Conservation (phyloP, 2,888 invertebrate genomes). For the Athalia rosae region DNA sequence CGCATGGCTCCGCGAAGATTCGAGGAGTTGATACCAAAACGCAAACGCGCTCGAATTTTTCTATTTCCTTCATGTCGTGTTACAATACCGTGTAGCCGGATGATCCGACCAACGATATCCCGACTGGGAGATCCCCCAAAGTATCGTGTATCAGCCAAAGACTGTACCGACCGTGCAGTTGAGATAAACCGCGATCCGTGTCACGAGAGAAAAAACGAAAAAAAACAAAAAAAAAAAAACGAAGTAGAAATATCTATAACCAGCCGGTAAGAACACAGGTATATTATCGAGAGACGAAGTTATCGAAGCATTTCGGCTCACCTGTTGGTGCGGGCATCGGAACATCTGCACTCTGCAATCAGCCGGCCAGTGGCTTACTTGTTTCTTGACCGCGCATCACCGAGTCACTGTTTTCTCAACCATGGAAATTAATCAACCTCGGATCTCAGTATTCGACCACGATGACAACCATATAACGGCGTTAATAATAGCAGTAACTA, state of each 20-base stretch:
- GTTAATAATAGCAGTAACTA: background rate
- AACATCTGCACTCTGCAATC: constrained; percentile 57
- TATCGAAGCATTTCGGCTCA: constrained; percentile 70
- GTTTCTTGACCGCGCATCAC: constrained; percentile 65
- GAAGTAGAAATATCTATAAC: too few relatives aligned
- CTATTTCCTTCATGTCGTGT: too few relatives aligned
- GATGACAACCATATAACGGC: background rate
- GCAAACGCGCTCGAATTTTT: background rate
- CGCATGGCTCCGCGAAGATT: constrained; percentile 33
- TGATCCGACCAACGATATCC: too few relatives aligned
- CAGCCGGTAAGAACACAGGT: background rate
- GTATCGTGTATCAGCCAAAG: too few relatives aligned
- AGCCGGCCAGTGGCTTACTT: constrained; percentile 58
- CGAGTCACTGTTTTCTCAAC: constrained; percentile 66
- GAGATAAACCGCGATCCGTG: too few relatives aligned
- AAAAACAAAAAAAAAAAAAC: too few relatives aligned
- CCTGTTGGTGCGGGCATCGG: constrained; percentile 60
- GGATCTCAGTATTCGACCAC: constrained; percentile 48
- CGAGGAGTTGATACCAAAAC: constrained; percentile 24
- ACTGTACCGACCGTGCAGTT: too few relatives aligned
- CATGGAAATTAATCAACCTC: constrained; percentile 72
- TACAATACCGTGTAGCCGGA: too few relatives aligned
- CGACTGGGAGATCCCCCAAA: too few relatives aligned
- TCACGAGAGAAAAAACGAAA: too few relatives aligned
- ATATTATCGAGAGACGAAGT: constrained; percentile 50